Percentiles rank a stretch among this genome's conserved stretches.
Conservation (phyloP, 2,797 vertebrate genomes). For the Anguilla pacifica region DNA sequence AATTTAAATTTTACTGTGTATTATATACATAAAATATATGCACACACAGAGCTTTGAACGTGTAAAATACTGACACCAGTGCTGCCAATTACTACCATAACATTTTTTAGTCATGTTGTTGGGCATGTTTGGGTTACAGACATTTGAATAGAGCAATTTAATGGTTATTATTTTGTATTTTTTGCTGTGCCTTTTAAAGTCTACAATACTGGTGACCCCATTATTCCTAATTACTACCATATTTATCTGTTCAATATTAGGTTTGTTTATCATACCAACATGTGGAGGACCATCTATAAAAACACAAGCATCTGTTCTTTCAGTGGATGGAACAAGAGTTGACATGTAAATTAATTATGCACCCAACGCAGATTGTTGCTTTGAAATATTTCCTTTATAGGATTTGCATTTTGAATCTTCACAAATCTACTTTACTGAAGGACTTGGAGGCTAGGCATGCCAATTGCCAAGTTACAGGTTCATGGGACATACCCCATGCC, state of each 20-base stretch:
- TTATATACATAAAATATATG: not conserved
- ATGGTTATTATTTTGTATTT: not conserved
- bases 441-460: not conserved
- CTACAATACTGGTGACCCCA: constrained; percentile 7
- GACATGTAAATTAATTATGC: not conserved
- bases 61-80: not conserved
- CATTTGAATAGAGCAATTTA: not conserved
- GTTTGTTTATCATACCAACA: not conserved
- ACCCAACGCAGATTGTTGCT: not conserved
- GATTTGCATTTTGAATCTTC: not conserved
- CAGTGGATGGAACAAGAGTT: not conserved
- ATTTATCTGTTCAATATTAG: not conserved
- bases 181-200: not conserved
- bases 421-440: not conserved
- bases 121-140: not conserved
- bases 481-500: not conserved
- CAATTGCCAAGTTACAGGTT: not conserved
- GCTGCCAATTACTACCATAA: not conserved
- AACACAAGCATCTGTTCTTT: not conserved
- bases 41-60: not conserved
- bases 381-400: not conserved
- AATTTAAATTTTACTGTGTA: not conserved
- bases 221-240: constrained; percentile 2
- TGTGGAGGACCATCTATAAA: constrained; percentile 1
- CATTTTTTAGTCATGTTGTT: not conserved